These are phyloP conservation scores for Trialeurodes vaporariorum DNA, from an alignment of 1,140 invertebrate genomes.

Conservation along the genomic window DNA sequence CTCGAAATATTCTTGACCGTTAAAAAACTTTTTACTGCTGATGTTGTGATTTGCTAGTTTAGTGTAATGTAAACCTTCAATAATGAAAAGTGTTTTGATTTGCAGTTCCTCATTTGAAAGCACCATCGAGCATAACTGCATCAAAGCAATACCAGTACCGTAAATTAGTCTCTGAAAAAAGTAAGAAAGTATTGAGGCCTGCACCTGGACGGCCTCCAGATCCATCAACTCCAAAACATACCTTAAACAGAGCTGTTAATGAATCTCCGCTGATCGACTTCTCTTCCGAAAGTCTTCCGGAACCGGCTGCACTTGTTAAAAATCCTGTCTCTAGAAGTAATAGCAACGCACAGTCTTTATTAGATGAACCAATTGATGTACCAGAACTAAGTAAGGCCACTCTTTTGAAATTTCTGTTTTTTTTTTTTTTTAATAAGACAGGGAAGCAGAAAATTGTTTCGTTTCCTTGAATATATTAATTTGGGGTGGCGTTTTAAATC, in stretches of 20 bases:
- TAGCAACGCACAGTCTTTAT: slow-evolving; percentile 39
- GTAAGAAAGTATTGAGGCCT: slow-evolving; percentile 12
- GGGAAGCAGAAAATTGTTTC: too few relatives aligned
- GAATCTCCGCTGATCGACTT: slow-evolving; percentile 2
- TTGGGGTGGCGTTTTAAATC: too few relatives aligned
- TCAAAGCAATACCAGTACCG: slow-evolving; percentile 64
- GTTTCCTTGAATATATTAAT: too few relatives aligned
- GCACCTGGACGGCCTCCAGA: slow-evolving; percentile 23
- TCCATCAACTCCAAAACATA: slow-evolving; percentile 6
- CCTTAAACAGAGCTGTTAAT: slow-evolving; percentile 18
- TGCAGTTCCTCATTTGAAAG: background rate
- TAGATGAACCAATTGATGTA: slow-evolving; percentile 63
- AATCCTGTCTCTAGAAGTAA: slow-evolving; percentile 1
- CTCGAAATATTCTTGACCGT: too few relatives aligned
- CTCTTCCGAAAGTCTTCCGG: slow-evolving; percentile 6
- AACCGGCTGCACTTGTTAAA: slow-evolving; percentile 6
- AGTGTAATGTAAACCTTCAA: too few relatives aligned
- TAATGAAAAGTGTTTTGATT: too few relatives aligned
- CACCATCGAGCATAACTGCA: slow-evolving; percentile 30
- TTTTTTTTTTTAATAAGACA: background rate
- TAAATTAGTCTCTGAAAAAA: background rate
- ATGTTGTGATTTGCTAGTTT: too few relatives aligned
- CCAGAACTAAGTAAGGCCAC: slow-evolving; percentile 12
- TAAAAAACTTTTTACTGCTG: too few relatives aligned
- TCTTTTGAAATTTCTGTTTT: slow-evolving; percentile 7